Base-by-base conservation (phyloP, 2,113 vertebrate species). In the Ptyas mucosa region DNA sequence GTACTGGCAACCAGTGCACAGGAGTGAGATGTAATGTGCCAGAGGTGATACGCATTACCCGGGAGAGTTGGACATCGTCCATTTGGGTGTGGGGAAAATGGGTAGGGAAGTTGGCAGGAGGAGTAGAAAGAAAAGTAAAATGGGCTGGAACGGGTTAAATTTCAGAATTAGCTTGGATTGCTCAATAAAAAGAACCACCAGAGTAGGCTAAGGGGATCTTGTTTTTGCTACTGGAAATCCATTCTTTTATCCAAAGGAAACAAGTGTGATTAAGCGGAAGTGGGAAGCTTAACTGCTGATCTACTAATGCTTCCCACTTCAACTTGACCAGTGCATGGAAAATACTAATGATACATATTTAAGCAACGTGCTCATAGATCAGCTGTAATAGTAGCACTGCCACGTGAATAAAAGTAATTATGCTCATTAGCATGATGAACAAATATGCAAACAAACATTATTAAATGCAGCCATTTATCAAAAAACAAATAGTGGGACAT, bases 331-430 rank as follows among this genome's bases (percentile, higher is more conserved):
- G 86, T 94, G 95, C 96, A 94, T 96, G 96, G 96, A 97, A 97
- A 97, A 95, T 97, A 92, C 94, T 97, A 96, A 95, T 96, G 85
- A 96, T 91, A 96, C 93, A 95, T 96, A 95, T 97, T 96, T 95
- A 97, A 95, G 95, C 95, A 95, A 97, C 94, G 88, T 96, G 81
- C 81, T 10, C n/a, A 96, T 98, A 96, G 95, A 95, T 97, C 96
- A 97, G 96, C 95, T 93, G 95, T 93, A 95, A 93, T 96, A 93
- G 89, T 95, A 94, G 95, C 95, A 96, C 95, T 95, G 94, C 96
- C 95, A 94, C 91, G 96, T 97, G 97, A 98, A 97, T 97, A 97
- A 97, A 97, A 97, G 95, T 97, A 97, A 98, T 97, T 98, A 96
- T 96, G 96, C 95, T 95, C 94, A 96, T 96, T 97, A 96, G 95